A percentile compares a stretch with the other conserved stretches of the same genome.
These are phyloP conservation scores for Macropis europaea DNA, from an alignment of 2,888 invertebrate species.

Conservation along the genomic window DNA sequence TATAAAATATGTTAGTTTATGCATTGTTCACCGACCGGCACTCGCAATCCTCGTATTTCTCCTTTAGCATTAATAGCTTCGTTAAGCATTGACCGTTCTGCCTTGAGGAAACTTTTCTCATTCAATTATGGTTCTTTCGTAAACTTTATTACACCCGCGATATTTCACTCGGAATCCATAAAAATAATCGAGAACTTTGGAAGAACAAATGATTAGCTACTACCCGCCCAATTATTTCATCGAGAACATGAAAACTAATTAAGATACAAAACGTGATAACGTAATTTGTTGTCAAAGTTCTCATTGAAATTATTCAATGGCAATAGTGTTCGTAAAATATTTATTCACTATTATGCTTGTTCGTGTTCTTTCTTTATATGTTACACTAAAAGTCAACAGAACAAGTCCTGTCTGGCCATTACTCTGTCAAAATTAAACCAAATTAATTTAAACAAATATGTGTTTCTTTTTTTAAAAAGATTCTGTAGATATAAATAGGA, in stretches of 20 bases:
- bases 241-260: background rate
- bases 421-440: no score
- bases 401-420: no score
- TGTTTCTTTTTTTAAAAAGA: no score
- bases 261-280: background rate
- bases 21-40: background rate
- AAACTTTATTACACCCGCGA: slow-evolving; percentile 22
- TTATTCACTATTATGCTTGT: no score
- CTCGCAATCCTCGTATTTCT: slow-evolving; percentile 11
- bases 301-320: no score
- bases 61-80: slow-evolving; percentile 21
- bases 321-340: no score
- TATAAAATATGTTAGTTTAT: background rate
- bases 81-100: slow-evolving; percentile 13
- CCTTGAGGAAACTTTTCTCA: slow-evolving; percentile 24
- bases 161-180: slow-evolving; percentile 20
- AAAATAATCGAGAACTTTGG: slow-evolving; percentile 20
- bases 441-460: no score
- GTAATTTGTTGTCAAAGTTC: background rate
- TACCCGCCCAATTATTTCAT: background rate
- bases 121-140: slow-evolving; percentile 34
- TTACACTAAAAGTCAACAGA: no score
- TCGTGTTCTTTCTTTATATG: no score
- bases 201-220: slow-evolving; percentile 2
- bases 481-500: no score